A percentile compares a stretch with the other conserved stretches of the same genome.
These are phyloP conservation scores for Xenentodon cancila DNA, from an alignment of 2,797 vertebrate genomes.

Conservation along the genomic window DNA sequence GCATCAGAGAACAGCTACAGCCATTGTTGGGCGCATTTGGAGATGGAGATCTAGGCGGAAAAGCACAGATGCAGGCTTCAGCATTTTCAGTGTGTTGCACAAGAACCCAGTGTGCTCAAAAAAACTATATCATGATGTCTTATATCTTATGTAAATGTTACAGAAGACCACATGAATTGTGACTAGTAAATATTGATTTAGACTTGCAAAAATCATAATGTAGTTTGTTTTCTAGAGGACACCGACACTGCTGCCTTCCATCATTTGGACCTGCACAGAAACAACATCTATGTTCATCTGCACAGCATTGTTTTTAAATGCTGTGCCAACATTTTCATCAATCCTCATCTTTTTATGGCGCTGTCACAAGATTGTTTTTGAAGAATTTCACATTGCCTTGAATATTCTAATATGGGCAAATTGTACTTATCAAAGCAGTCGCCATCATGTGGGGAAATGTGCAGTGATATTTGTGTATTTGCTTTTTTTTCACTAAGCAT, in stretches of 20 bases:
- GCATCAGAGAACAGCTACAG: constrained; percentile 80
- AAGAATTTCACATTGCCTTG: neutral
- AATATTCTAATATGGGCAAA: neutral
- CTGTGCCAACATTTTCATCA: neutral
- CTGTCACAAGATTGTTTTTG: neutral
- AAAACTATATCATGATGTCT: constrained; percentile 18
- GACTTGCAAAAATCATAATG: neutral
- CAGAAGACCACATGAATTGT: constrained; percentile 9
- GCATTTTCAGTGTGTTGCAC: constrained; percentile 46
- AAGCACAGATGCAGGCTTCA: constrained; percentile 60
- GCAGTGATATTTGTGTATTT: too few species aligned
- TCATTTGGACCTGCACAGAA: constrained; percentile 9
- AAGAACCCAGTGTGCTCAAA: constrained; percentile 27
- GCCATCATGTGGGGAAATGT: too few species aligned
- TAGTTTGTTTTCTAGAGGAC: neutral
- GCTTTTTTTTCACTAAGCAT: too few species aligned
- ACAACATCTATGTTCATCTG: constrained; percentile 17
- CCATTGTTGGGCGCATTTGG: constrained; percentile 75
- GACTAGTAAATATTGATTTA: neutral
- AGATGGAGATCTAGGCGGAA: constrained; percentile 49
- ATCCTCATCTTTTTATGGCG: constrained; percentile 16
- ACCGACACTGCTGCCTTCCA: too few species aligned
- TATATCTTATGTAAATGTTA: constrained; percentile 8
- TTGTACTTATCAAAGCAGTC: too few species aligned
- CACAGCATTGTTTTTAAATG: constrained; percentile 28